Percentiles rank a stretch among this genome's conserved stretches.
Conservation (phyloP, 1,140 invertebrate genomes). For the Rhopalosiphum padi region DNA sequence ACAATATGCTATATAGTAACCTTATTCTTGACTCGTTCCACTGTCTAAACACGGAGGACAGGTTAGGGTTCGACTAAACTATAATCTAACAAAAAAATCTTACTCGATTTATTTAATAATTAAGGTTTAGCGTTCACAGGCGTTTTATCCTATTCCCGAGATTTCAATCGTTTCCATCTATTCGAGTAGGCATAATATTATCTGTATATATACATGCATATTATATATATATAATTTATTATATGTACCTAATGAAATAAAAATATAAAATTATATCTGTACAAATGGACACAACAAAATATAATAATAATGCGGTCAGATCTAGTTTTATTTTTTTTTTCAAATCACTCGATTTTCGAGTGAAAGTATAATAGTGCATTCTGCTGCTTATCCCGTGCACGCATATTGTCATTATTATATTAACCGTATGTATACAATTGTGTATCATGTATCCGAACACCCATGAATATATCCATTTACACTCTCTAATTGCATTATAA, state of each 20-base stretch:
- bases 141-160: neutral
- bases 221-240: neutral
- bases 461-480: slow-evolving; percentile 55
- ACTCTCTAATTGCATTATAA: slow-evolving; percentile 57
- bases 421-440: slow-evolving; percentile 19
- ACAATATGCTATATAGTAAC: neutral
- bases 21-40: neutral
- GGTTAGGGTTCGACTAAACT: neutral
- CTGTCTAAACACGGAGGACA: neutral
- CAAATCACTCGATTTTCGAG: slow-evolving; percentile 38
- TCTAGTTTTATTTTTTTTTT: slow-evolving; percentile 42
- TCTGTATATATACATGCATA: neutral
- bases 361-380: slow-evolving; percentile 52
- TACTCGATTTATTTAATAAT: neutral
- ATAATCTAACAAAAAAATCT: neutral
- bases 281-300: neutral
- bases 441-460: slow-evolving; percentile 43
- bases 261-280: neutral
- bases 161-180: neutral
- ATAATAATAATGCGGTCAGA: slow-evolving; percentile 36
- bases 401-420: slow-evolving; percentile 48
- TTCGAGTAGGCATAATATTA: slow-evolving; percentile 12
- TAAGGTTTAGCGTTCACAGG: neutral
- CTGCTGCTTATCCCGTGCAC: slow-evolving; percentile 40
- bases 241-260: neutral